Evolutionary conservation across 2,797 vertebrate genomes (phyloP).

Genomic region (Artibeus lituratus): DNA sequence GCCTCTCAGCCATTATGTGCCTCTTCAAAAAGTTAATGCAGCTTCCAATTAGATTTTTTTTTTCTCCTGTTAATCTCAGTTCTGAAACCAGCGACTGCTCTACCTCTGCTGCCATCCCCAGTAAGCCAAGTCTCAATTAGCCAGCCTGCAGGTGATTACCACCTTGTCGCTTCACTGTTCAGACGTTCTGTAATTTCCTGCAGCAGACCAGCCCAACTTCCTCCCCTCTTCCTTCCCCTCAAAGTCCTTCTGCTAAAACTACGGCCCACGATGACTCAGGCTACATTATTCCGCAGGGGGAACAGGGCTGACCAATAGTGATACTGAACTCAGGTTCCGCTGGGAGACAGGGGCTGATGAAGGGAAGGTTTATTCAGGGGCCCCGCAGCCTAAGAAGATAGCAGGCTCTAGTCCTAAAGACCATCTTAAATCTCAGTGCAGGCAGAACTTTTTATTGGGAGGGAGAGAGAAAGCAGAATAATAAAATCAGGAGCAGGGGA

Average conservation of each 20-base stretch:
- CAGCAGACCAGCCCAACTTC: neutral
- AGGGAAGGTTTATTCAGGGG: no score
- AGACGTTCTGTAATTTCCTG: slow-evolving; percentile 48
- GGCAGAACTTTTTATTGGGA: no score
- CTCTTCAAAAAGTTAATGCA: slow-evolving; percentile 76
- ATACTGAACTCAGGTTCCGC: neutral
- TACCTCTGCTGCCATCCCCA: slow-evolving; percentile 53
- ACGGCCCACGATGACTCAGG: neutral
- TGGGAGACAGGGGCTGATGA: neutral
- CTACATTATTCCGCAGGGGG: neutral
- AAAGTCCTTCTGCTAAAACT: slow-evolving; percentile 14
- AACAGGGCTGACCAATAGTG: neutral
- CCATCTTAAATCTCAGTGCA: no score
- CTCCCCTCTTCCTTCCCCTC: neutral
- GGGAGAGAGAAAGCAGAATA: no score
- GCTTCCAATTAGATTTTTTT: slow-evolving; percentile 66
- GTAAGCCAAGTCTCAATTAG: slow-evolving; percentile 63
- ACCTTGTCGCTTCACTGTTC: slow-evolving; percentile 8
- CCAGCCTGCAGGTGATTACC: slow-evolving; percentile 15
- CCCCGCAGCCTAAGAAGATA: no score
- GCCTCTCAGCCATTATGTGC: slow-evolving; percentile 73
- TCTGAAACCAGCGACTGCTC: slow-evolving; percentile 64
- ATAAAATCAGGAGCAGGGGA: no score
- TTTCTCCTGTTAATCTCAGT: slow-evolving; percentile 53
- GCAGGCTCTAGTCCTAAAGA: no score